Conservation (phyloP, 2,113 vertebrate species). For the Neodon shergylaensis region DNA sequence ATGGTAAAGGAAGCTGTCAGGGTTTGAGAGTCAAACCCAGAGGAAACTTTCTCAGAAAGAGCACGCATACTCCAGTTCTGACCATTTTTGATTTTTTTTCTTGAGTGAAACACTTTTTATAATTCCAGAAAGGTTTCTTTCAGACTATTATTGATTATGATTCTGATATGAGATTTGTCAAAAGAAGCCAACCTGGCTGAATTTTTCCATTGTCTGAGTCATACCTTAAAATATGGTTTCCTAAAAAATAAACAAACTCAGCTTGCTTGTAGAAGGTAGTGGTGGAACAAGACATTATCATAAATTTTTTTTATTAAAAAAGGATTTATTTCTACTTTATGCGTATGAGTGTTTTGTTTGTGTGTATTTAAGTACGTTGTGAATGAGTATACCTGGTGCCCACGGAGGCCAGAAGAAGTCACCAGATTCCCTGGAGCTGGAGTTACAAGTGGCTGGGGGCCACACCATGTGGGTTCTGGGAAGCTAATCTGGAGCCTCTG, state of each 20-base stretch:
- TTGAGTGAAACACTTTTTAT: neutral
- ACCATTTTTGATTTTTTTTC: neutral
- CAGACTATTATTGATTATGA: neutral
- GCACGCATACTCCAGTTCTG: neutral
- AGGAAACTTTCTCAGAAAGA: neutral
- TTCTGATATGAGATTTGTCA: conserved; percentile 32
- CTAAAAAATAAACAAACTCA: neutral
- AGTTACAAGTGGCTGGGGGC: neutral
- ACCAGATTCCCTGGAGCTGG: neutral
- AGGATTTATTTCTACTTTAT: neutral
- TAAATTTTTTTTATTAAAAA: neutral
- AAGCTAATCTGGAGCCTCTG: neutral
- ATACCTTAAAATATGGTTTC: conserved; percentile 37
- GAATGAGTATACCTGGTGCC: neutral
- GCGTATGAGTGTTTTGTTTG: neutral
- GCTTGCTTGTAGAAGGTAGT: neutral
- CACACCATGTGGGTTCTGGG: neutral
- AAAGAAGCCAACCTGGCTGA: neutral
- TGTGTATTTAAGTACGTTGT: neutral
- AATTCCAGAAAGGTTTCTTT: neutral
- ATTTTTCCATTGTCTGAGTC: neutral
- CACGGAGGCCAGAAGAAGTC: neutral
- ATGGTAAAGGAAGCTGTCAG: neutral
- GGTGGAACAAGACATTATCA: neutral
- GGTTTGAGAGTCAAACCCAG: neutral